Evolutionary conservation across 1,140 invertebrate genomes (phyloP).

Genomic region (Ostrea denselamellosa): DNA sequence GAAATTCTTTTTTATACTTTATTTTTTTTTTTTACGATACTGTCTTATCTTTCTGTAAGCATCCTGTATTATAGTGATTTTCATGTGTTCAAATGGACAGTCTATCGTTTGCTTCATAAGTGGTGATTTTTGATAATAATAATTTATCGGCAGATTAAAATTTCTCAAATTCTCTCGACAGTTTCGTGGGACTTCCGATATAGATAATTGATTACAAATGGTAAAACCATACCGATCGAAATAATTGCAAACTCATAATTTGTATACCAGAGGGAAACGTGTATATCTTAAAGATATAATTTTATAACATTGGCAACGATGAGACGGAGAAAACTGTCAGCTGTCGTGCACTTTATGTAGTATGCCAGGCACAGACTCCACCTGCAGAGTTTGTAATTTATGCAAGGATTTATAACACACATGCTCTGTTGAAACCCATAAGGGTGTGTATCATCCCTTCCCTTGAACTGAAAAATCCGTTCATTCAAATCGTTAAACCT

Average conservation of each 20-base stretch:
- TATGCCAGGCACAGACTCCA: neutral
- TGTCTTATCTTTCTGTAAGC: neutral
- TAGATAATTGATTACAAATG: neutral
- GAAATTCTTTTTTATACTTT: neutral
- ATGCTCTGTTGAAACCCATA: neutral
- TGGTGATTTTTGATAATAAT: slow-evolving; percentile 27
- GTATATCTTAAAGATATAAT: neutral
- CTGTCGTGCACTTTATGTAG: slow-evolving; percentile 3
- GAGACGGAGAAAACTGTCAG: neutral
- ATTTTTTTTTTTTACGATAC: neutral
- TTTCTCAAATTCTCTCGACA: slow-evolving; percentile 3
- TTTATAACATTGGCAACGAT: neutral
- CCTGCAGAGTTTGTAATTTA: neutral
- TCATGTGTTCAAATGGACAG: slow-evolving; percentile 12
- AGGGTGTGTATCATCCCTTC: no score
- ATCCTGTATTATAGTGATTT: slow-evolving; percentile 2
- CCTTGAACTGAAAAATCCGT: no score
- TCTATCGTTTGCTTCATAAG: slow-evolving; percentile 7
- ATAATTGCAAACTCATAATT: neutral
- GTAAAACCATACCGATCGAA: slow-evolving; percentile 9
- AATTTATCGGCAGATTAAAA: slow-evolving; percentile 24
- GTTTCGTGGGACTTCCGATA: neutral
- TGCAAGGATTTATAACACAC: neutral
- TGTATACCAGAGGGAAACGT: neutral
- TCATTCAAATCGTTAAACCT: no score